Percentiles rank a stretch among this genome's conserved stretches.
phyloP scores from a whole-genome alignment of 2,888 invertebrate species.

The Aspidapion aeneum region DNA sequence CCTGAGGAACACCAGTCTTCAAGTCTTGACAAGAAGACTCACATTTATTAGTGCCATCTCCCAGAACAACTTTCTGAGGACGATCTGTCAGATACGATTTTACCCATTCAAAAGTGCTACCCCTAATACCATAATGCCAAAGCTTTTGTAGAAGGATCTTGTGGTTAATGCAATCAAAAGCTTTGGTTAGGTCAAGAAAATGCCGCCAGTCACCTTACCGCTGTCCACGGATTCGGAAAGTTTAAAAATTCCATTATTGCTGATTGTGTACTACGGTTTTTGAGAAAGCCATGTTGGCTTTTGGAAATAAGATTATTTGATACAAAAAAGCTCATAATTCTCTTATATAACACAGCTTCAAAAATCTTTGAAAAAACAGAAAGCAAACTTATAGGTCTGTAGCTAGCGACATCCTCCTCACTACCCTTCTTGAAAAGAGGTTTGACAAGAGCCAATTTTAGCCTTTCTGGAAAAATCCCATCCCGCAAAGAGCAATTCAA shows the following conservation, averaged over 20 bases:
- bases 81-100: no score
- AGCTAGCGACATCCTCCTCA: not conserved
- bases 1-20: no score
- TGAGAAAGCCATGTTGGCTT: not conserved
- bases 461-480: conserved; percentile 3
- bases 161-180: not conserved
- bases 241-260: not conserved
- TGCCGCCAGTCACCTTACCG: not conserved
- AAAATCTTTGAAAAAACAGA: not conserved
- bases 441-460: not conserved
- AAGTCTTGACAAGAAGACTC: no score
- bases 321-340: not conserved
- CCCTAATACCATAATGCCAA: not conserved
- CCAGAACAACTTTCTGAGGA: no score
- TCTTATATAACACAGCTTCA: not conserved
- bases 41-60: no score
- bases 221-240: not conserved
- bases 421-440: not conserved
- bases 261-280: not conserved
- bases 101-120: no score
- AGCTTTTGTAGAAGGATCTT: not conserved
- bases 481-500: not conserved
- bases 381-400: not conserved
- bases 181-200: not conserved
- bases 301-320: not conserved